phyloP scores from a whole-genome alignment of 1,140 invertebrate species.

The Meloidogyne hapla region DNA sequence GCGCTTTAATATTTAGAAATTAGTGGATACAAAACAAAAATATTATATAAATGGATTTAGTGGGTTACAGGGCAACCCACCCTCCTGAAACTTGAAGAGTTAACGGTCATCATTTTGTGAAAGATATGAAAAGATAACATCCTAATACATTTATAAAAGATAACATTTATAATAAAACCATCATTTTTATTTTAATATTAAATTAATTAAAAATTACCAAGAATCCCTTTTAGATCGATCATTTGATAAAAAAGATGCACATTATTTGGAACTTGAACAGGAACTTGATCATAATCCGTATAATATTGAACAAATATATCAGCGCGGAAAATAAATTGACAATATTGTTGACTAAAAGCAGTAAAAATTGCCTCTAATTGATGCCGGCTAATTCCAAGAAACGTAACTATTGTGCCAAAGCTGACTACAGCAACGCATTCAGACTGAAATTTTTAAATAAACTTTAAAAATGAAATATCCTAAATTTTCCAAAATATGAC shows the following conservation, averaged over 20 bases:
- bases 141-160: no score
- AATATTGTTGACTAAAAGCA: not conserved
- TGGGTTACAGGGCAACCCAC: no score
- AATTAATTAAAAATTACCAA: not conserved
- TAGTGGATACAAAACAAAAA: not conserved
- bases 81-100: no score
- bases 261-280: not conserved
- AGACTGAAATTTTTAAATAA: no score
- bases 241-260: not conserved
- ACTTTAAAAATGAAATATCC: no score
- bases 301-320: not conserved
- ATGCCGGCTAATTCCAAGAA: not conserved
- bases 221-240: not conserved
- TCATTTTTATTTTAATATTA: no score
- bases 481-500: no score
- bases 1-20: not conserved
- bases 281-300: not conserved
- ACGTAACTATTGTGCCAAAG: not conserved
- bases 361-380: not conserved
- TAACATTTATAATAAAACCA: no score
- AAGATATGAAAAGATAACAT: no score
- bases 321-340: not conserved
- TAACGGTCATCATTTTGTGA: no score
- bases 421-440: not conserved
- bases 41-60: not conserved